A percentile compares a stretch with the other conserved stretches of the same genome.
Evolutionary conservation across 2,797 vertebrate species (phyloP).

Genomic region (Syngnathus acus): DNA sequence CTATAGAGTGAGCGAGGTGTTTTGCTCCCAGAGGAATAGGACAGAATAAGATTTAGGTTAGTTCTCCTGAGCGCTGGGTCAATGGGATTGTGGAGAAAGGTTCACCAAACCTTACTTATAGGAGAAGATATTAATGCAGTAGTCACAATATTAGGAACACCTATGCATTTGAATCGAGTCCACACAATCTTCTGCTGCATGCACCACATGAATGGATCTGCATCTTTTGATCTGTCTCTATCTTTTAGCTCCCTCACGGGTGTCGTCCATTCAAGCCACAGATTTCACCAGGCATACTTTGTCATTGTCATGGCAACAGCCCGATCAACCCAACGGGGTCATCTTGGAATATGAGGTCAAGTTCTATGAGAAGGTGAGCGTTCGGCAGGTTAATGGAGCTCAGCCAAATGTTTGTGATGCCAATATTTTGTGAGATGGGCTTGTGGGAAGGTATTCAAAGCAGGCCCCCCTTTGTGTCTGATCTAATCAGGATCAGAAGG

Average conservation of each 20-base stretch:
- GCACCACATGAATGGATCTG: too few relatives aligned
- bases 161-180: too few relatives aligned
- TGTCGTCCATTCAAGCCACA: constrained; percentile 86
- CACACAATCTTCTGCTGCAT: too few relatives aligned
- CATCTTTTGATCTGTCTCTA: constrained; percentile 10
- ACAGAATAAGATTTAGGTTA: constrained; percentile 39
- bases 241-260: constrained; percentile 84
- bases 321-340: constrained; percentile 92
- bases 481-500: constrained; percentile 84
- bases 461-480: constrained; percentile 27
- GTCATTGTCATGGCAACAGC: constrained; percentile 90
- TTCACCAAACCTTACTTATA: not conserved
- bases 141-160: not conserved
- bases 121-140: not conserved
- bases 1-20: constrained; percentile 22
- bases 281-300: constrained; percentile 92
- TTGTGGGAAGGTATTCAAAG: constrained; percentile 32
- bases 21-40: constrained; percentile 23
- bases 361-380: constrained; percentile 95
- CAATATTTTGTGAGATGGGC: constrained; percentile 32
- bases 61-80: constrained; percentile 39
- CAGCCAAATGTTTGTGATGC: constrained; percentile 23
- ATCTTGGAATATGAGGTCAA: constrained; percentile 98
- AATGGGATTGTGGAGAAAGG: constrained; percentile 36
- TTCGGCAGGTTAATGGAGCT: constrained; percentile 37